Evolutionary conservation across 2,888 invertebrate genomes (phyloP).

Genomic region (Keiferia lycopersicella): DNA sequence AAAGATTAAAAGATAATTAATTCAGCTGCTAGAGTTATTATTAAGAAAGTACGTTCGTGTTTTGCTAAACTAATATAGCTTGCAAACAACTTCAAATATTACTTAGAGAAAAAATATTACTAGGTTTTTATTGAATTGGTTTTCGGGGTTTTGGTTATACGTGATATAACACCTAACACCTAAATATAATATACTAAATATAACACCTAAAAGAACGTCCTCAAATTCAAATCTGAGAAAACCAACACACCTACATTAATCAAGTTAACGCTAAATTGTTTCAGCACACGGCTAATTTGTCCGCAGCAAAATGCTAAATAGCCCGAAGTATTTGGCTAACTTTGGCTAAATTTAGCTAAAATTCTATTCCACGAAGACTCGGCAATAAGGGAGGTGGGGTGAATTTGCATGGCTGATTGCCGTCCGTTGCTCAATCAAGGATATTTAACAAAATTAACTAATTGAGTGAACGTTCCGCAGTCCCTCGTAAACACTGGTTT

Average conservation of each 20-base stretch:
- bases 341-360: constrained; percentile 31
- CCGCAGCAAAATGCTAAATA: constrained; percentile 23
- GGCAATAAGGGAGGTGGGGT: constrained; percentile 57
- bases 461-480: constrained; percentile 74
- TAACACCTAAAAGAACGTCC: too few species aligned
- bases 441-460: constrained; percentile 81
- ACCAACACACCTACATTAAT: background rate
- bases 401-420: constrained; percentile 81
- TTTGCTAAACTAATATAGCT: too few species aligned
- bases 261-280: constrained; percentile 36
- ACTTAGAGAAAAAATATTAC: too few species aligned
- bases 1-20: too few species aligned
- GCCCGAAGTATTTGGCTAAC: constrained; percentile 24
- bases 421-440: constrained; percentile 80
- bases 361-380: constrained; percentile 47
- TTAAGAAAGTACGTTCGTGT: too few species aligned
- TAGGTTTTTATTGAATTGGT: too few species aligned
- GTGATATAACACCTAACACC: too few species aligned
- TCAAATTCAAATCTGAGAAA: background rate
- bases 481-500: constrained; percentile 42
- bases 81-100: too few species aligned
- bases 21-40: too few species aligned
- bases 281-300: constrained; percentile 27
- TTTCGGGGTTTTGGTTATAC: too few species aligned
- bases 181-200: background rate